phyloP scores from a whole-genome alignment of 2,113 vertebrate genomes.

The Ailuropoda melanoleuca region DNA sequence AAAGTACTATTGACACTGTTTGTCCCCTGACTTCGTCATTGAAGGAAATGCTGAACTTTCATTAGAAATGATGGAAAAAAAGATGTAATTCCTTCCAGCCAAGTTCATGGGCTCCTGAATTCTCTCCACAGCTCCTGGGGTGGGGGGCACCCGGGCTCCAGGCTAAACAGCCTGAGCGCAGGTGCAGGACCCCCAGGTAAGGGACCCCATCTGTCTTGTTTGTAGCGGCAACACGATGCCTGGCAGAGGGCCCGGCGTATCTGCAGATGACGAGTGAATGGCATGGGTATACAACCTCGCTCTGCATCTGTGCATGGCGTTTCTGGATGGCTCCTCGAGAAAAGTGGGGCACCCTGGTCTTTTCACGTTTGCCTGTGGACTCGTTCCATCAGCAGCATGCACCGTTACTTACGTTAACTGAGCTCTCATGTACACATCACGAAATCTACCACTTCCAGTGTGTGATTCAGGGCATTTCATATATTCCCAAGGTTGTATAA shows the following conservation, averaged over 20 bases:
- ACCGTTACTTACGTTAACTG: too few relatives aligned
- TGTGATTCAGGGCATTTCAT: too few relatives aligned
- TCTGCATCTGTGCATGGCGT: not conserved
- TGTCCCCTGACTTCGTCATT: not conserved
- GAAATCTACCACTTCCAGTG: too few relatives aligned
- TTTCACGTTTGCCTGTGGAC: too few relatives aligned
- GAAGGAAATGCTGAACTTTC: not conserved
- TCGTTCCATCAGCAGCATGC: too few relatives aligned
- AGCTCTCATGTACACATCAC: too few relatives aligned
- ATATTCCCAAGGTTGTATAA: too few relatives aligned
- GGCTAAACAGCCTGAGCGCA: not conserved
- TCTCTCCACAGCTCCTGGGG: not conserved
- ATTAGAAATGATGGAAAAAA: not conserved
- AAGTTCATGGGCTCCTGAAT: not conserved
- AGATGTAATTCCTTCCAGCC: not conserved
- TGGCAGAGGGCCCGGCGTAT: not conserved
- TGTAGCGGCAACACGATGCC: fast-evolving
- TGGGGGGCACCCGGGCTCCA: not conserved
- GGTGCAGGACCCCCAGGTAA: not conserved
- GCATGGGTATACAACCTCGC: fast-evolving
- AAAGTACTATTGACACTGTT: fast-evolving
- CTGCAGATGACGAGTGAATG: not conserved
- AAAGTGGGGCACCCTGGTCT: too few relatives aligned
- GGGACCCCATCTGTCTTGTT: not conserved
- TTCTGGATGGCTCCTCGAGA: not conserved